Evolutionary conservation across 2,797 vertebrate species (phyloP), one percentile per base, ranked within the genome.

Genomic region (Intellagama lesueurii): DNA sequence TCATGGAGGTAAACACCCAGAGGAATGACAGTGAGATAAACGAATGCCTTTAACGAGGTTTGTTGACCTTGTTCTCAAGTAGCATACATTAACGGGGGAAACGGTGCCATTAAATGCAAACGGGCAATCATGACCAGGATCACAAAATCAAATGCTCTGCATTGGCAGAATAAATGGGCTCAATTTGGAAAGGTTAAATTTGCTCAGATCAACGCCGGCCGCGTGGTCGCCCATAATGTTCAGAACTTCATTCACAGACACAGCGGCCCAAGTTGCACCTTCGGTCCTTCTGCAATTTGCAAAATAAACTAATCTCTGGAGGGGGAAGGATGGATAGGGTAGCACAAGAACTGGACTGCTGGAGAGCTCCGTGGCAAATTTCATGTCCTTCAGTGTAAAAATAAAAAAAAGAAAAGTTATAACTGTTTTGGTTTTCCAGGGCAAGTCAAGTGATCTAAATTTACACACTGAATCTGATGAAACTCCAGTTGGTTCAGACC

Each of bases 21-120:
- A 93, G 91, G 87, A 94, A 94, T 94, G 91, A 81, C n/a, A 8
- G 81, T 5, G 90, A 91, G 88, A 89, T 94, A 94, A 83, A 1
- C 87, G 0, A 30, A 91, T 91, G 92, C 93, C 90, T 91, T 92
- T 93, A 93, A 94, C 91, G 92, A 94, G 85, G 90, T 87, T 87
- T 92, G 92, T 94, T 95, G 93, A 96, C 92, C 95, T 94, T 91
- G 87, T 81, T 86, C 93, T 94, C 92, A 87, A 94, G 93, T 90
- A 94, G 91, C 70, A 91, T 94, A 91, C 92, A 94, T 91, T 94
- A 87, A 84, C 5, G 90, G 91, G 91, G 17, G 94, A 94, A 93
- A 91, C 85, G 17, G 92, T 91, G 92, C 92, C 92, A 95, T 95
- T 95, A 95, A 94, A 94, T 90, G 91, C 93, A 95, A 96, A 94